These are phyloP conservation scores for Eristalis tenax DNA, from an alignment of 2,888 invertebrate species.

Conservation along the genomic window DNA sequence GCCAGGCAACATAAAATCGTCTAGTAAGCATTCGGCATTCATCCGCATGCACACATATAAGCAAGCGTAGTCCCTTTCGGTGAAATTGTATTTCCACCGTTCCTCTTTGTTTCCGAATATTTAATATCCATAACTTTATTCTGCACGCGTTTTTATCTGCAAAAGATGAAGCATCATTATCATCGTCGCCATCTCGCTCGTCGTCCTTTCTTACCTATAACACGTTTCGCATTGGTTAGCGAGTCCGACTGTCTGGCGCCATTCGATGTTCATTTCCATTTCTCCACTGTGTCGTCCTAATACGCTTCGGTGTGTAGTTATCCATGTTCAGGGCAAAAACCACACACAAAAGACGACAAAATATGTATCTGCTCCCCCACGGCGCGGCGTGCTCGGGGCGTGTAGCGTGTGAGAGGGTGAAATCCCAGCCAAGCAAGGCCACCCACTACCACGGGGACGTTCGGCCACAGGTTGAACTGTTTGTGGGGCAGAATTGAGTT, in stretches of 20 bases:
- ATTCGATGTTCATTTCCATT: constrained; percentile 57
- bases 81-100: constrained; percentile 25
- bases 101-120: constrained; percentile 46
- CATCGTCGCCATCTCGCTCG: constrained; percentile 49
- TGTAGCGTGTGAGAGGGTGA: not conserved
- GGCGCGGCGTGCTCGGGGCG: not conserved
- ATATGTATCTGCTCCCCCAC: not conserved
- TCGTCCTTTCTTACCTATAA: constrained; percentile 67
- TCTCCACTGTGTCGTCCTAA: constrained; percentile 49
- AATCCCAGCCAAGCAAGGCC: not conserved
- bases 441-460: constrained; percentile 34
- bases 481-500: constrained; percentile 40
- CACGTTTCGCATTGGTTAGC: constrained; percentile 67
- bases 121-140: constrained; percentile 66
- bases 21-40: not conserved
- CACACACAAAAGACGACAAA: constrained; percentile 33
- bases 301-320: constrained; percentile 52
- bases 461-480: constrained; percentile 40
- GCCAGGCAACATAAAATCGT: not conserved
- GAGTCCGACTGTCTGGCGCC: constrained; percentile 71
- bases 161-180: constrained; percentile 67
- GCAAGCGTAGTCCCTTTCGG: not conserved
- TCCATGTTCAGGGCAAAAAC: constrained; percentile 45
- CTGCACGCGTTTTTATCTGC: constrained; percentile 63
- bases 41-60: not conserved